Evolutionary conservation across 2,888 invertebrate species (phyloP).

Genomic region (Synanthedon myopaeformis): DNA sequence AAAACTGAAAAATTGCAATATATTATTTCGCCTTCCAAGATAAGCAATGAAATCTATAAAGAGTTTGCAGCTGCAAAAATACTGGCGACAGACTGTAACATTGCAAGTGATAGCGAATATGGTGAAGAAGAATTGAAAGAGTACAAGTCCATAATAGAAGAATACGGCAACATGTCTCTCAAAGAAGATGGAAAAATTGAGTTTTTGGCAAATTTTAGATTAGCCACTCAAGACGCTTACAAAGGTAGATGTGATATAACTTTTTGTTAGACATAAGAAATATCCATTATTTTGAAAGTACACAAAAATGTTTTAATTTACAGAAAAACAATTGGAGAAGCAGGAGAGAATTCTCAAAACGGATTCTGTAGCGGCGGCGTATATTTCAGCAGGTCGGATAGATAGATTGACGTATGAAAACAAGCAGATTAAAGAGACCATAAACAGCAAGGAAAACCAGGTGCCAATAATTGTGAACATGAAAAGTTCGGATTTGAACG

Average conservation of each 20-base stretch:
- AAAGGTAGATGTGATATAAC: slow-evolving; percentile 60
- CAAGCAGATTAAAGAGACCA: slow-evolving; percentile 12
- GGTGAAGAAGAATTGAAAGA: slow-evolving; percentile 60
- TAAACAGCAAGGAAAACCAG: no score
- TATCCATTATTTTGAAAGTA: neutral
- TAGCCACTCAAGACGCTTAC: slow-evolving; percentile 71
- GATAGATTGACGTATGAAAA: slow-evolving; percentile 38
- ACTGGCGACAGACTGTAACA: slow-evolving; percentile 38
- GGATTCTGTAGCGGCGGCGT: slow-evolving; percentile 66
- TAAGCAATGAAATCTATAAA: slow-evolving; percentile 48
- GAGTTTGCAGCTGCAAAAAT: slow-evolving; percentile 40
- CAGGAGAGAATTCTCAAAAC: slow-evolving; percentile 67
- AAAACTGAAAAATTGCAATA: slow-evolving; percentile 23
- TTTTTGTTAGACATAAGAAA: neutral
- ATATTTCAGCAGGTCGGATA: slow-evolving; percentile 43
- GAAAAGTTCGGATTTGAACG: slow-evolving; percentile 9
- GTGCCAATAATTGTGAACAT: neutral
- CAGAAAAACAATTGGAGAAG: slow-evolving; percentile 70
- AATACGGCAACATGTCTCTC: slow-evolving; percentile 36
- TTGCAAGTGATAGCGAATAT: slow-evolving; percentile 60
- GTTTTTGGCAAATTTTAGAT: slow-evolving; percentile 73
- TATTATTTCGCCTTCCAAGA: slow-evolving; percentile 52
- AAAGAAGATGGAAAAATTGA: slow-evolving; percentile 63
- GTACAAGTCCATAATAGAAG: slow-evolving; percentile 66
- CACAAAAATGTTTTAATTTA: slow-evolving; percentile 4